Evolutionary conservation across 1,140 invertebrate species (phyloP).

Genomic region (Caenorhabditis inopinata): DNA sequence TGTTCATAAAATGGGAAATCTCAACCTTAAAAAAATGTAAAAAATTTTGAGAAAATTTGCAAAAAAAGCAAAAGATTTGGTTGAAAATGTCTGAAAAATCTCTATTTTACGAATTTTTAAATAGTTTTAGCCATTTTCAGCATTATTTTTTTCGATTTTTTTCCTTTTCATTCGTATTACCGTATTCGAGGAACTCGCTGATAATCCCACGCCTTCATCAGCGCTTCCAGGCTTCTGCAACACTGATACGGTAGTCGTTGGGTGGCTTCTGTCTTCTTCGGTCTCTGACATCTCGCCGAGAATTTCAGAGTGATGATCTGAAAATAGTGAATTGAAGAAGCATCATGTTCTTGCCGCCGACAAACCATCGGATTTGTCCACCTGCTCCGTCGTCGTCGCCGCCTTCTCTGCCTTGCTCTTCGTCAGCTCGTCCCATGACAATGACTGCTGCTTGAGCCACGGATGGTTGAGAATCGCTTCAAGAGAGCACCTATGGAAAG

Average conservation of each 20-base stretch:
- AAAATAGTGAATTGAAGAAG: no score
- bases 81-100: no score
- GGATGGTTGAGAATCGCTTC: constrained; percentile 43
- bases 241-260: not conserved
- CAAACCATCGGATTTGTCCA: not conserved
- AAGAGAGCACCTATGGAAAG: constrained; percentile 38
- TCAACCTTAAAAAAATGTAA: no score
- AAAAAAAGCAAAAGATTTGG: no score
- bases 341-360: no score
- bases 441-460: constrained; percentile 31
- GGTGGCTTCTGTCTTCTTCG: constrained; percentile 4
- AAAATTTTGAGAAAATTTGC: no score
- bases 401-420: not conserved
- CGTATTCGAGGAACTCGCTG: not conserved
- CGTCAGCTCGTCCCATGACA: not conserved
- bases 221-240: not conserved
- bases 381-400: not conserved
- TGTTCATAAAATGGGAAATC: no score
- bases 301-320: constrained; percentile 3
- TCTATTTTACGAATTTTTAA: no score
- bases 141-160: not conserved
- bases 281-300: not conserved
- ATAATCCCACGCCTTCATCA: constrained; percentile 5
- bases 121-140: no score
- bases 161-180: not conserved